These are phyloP conservation scores for Psammodynastes pulverulentus DNA, from an alignment of 2,113 vertebrate genomes.

Conservation along the genomic window DNA sequence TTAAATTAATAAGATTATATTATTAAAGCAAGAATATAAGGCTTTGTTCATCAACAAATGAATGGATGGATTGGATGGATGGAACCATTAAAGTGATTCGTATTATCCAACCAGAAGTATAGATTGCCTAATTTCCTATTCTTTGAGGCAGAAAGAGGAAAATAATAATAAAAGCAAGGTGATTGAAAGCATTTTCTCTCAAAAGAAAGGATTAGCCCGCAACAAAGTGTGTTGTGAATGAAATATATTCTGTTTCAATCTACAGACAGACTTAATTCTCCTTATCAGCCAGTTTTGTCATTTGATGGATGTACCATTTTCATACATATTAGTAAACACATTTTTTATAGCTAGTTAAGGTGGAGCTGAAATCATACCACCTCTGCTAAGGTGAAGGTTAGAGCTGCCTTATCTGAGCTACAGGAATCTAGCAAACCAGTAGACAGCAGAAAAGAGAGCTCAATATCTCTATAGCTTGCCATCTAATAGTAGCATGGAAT, in stretches of 20 bases:
- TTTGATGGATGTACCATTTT: not conserved
- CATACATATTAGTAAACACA: not conserved
- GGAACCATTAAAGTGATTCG: not conserved
- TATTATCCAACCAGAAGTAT: not conserved
- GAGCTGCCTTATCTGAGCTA: not conserved
- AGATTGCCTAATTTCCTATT: not conserved
- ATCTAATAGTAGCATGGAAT: not conserved
- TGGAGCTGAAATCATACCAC: not conserved
- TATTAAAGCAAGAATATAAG: not conserved
- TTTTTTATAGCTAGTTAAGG: not conserved
- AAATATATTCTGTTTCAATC: not conserved
- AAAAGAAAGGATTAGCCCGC: not conserved
- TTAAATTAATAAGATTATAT: not conserved
- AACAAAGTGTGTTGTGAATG: not conserved
- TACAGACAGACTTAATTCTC: not conserved
- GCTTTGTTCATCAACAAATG: not conserved
- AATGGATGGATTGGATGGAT: not conserved
- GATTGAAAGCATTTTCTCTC: not conserved
- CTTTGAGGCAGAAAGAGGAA: not conserved
- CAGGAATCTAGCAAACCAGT: not conserved
- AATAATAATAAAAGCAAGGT: not conserved
- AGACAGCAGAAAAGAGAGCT: not conserved
- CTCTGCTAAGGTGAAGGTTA: not conserved
- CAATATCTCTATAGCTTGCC: not conserved
- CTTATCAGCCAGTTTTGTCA: not conserved